phyloP scores from a whole-genome alignment of 2,888 invertebrate species.

The Oligia strigilis region DNA sequence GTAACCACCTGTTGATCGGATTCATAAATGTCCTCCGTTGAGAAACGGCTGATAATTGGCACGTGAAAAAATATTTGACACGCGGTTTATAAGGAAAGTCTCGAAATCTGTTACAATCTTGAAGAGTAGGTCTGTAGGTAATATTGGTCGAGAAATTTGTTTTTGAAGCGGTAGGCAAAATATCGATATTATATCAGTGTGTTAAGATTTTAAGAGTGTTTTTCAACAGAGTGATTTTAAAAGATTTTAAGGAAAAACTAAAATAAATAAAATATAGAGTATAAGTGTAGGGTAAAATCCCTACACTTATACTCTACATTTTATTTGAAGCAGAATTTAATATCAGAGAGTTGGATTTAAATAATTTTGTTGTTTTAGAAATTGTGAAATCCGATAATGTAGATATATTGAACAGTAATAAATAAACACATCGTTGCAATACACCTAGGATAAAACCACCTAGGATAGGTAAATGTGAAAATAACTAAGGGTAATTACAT shows the following conservation, averaged over 20 bases:
- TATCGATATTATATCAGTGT: neutral
- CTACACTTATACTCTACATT: too few relatives aligned
- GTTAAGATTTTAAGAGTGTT: neutral
- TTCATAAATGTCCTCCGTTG: conserved; percentile 30
- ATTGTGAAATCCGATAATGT: too few relatives aligned
- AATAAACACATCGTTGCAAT: too few relatives aligned
- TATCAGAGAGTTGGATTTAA: too few relatives aligned
- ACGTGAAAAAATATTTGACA: conserved; percentile 16
- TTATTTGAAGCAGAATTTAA: neutral
- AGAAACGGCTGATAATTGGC: conserved; percentile 43
- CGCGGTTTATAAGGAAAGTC: neutral
- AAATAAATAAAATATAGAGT: neutral
- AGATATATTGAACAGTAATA: too few relatives aligned
- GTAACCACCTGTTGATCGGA: conserved; percentile 56
- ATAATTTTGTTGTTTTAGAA: too few relatives aligned
- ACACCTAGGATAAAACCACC: too few relatives aligned
- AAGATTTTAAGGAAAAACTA: neutral
- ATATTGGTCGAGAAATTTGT: neutral
- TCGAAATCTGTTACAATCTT: neutral
- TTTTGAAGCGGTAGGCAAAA: neutral
- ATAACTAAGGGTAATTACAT: too few relatives aligned
- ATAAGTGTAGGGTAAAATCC: too few relatives aligned
- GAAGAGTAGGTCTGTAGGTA: neutral
- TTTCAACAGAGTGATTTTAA: too few relatives aligned
- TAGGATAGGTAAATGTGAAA: too few relatives aligned